Evolutionary conservation across 2,888 invertebrate species (phyloP).

Genomic region (Cyclophora albipunctata): DNA sequence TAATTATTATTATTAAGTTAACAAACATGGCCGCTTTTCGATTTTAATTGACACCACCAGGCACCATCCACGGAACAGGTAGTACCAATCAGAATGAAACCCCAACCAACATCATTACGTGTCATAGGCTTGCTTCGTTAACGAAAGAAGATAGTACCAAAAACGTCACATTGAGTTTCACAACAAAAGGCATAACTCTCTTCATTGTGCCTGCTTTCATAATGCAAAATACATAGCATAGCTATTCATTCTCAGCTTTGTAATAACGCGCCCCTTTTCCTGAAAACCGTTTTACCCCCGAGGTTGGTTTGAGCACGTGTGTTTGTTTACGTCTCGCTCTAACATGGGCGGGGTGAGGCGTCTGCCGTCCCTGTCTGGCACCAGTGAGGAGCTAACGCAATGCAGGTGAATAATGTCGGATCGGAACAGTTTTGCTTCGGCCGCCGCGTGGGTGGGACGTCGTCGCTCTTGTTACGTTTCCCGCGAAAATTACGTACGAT

Average conservation of each 20-base stretch:
- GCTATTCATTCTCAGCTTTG: constrained; percentile 61
- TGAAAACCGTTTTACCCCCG: constrained; percentile 57
- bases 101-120: constrained; percentile 10
- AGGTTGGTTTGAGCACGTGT: constrained; percentile 59
- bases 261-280: constrained; percentile 57
- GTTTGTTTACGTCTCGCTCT: constrained; percentile 36
- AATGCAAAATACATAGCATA: constrained; percentile 53
- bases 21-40: too few species aligned
- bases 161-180: constrained; percentile 43
- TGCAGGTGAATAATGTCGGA: constrained; percentile 52
- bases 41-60: too few species aligned
- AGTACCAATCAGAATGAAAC: background rate
- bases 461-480: constrained; percentile 35
- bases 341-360: constrained; percentile 11
- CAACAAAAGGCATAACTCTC: constrained; percentile 51
- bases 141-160: constrained; percentile 31
- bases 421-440: constrained; percentile 49
- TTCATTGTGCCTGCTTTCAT: constrained; percentile 50
- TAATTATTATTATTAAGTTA: too few species aligned
- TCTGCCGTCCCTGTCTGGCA: constrained; percentile 33
- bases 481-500: constrained; percentile 63
- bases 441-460: constrained; percentile 50
- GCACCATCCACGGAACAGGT: too few species aligned
- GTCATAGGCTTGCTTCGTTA: constrained; percentile 35
- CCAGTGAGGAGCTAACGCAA: constrained; percentile 67